phyloP scores from a whole-genome alignment of 2,113 vertebrate species.

The Ctenomys sociabilis region DNA sequence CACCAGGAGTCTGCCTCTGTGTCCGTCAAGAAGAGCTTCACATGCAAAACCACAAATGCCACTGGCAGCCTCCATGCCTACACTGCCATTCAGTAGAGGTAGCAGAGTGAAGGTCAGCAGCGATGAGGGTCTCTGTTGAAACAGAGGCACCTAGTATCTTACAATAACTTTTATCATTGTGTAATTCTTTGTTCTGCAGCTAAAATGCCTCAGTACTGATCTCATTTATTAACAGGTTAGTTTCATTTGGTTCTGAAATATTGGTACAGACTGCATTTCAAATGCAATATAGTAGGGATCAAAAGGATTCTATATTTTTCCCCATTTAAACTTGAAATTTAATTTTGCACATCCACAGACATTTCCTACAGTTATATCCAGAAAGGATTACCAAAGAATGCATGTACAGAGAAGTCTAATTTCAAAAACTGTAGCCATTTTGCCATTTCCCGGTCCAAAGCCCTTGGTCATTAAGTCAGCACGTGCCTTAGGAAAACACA shows the following conservation, averaged over 20 bases:
- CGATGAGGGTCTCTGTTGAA: not conserved
- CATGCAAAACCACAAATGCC: not conserved
- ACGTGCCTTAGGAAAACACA: conserved; percentile 44
- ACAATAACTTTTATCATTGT: not conserved
- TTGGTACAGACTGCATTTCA: not conserved
- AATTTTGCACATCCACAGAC: not conserved
- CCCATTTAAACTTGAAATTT: conserved; percentile 43
- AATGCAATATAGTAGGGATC: not conserved
- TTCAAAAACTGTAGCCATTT: conserved; percentile 45
- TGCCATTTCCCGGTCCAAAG: conserved; percentile 8
- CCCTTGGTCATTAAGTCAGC: conserved; percentile 8
- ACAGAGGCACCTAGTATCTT: not conserved
- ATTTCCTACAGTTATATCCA: not conserved
- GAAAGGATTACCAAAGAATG: not conserved
- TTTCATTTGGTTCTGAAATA: conserved; percentile 1
- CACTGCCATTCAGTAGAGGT: not conserved
- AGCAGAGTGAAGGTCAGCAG: not conserved
- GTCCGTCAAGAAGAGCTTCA: not conserved
- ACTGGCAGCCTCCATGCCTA: too few relatives aligned
- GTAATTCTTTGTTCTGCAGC: not conserved
- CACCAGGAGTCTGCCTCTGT: not conserved
- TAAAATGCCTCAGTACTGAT: not conserved
- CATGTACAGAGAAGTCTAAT: conserved; percentile 1
- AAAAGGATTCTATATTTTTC: not conserved
- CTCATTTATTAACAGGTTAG: conserved; percentile 16